Evolutionary conservation across 2,113 vertebrate genomes (phyloP).

Genomic region (Melanerpes aurifrons): DNA sequence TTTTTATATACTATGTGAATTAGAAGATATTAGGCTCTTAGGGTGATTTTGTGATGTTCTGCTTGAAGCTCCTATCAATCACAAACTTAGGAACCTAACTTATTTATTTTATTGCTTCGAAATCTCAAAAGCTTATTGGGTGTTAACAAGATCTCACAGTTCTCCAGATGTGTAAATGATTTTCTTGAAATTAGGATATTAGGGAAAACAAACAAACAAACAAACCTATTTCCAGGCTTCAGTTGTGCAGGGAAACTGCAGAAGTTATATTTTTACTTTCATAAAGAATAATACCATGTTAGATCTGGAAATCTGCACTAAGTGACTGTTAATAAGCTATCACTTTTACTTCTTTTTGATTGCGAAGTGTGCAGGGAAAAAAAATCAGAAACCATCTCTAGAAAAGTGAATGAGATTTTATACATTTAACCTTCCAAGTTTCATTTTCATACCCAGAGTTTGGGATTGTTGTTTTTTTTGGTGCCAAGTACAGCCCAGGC

Average conservation of each 20-base stretch:
- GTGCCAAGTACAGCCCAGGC: background rate
- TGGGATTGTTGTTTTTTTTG: background rate
- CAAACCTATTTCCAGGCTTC: slow-evolving; percentile 37
- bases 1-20: slow-evolving; percentile 37
- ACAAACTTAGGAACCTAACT: slow-evolving; percentile 26
- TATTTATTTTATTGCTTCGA: slow-evolving; percentile 59
- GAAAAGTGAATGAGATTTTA: background rate
- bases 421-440: background rate
- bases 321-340: slow-evolving; percentile 41
- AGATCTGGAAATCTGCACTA: slow-evolving; percentile 24
- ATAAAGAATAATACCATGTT: slow-evolving; percentile 26
- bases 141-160: slow-evolving; percentile 19
- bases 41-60: slow-evolving; percentile 11
- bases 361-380: background rate
- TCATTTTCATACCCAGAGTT: background rate
- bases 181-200: background rate
- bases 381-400: background rate
- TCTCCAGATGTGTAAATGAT: slow-evolving; percentile 4
- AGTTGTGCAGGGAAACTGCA: slow-evolving; percentile 10
- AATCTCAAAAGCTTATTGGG: background rate
- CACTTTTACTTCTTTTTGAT: background rate
- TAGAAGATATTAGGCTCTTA: slow-evolving; percentile 28
- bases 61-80: slow-evolving; percentile 44
- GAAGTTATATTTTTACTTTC: slow-evolving; percentile 42
- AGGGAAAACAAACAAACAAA: background rate